Evolutionary conservation across 2,888 invertebrate species (phyloP), one percentile per base, ranked within the genome.

Genomic region (Dryococelus australis): DNA sequence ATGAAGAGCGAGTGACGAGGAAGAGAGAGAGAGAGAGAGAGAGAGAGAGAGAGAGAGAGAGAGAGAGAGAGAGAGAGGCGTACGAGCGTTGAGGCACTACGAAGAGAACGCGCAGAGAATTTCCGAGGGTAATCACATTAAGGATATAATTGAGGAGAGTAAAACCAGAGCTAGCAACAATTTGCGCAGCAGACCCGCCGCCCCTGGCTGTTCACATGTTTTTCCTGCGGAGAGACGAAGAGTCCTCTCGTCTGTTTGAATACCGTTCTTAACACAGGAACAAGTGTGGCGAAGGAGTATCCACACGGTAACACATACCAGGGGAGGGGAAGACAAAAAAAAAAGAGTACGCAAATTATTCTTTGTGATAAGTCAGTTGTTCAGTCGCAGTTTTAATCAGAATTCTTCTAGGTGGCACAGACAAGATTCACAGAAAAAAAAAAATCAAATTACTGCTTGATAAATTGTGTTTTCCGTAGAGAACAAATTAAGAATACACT

Each of bases 81-180:
- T 0, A 51, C 51, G 13, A 2, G 13, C 0, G 51, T 8, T 20
- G 51, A 0, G 51, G 13, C 13, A 51, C 51, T 3, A 51, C 12
- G 13, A 51, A 51, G 51, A 51, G 51, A 20, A 35, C 35, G 35
- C 35, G 51, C 12, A 20, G 65, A 65, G 65, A 65, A n/a, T 65
- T 65, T n/a, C 65, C 16, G 65, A 65, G 65, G n/a, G 65, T 65
- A 65, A 65, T 65, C 65, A 65, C 65, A 65, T 65, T 65, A 65
- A n/a, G 65, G 65, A 65, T 65, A 65, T 65, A 65, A 65, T 65
- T 65, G 65, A 65, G 65, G n/a, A 24, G 65, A 65, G 65, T 65
- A 65, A 65, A 65, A 65, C 65, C 65, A 65, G 65, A 65, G 3
- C 65, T n/a, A 8, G 24, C n/a, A 65, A 65, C 65, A 65, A 65